Percentiles rank a stretch among this genome's conserved stretches.
These are phyloP conservation scores for Urocitellus parryii DNA, from an alignment of 2,113 vertebrate genomes.

Conservation along the genomic window DNA sequence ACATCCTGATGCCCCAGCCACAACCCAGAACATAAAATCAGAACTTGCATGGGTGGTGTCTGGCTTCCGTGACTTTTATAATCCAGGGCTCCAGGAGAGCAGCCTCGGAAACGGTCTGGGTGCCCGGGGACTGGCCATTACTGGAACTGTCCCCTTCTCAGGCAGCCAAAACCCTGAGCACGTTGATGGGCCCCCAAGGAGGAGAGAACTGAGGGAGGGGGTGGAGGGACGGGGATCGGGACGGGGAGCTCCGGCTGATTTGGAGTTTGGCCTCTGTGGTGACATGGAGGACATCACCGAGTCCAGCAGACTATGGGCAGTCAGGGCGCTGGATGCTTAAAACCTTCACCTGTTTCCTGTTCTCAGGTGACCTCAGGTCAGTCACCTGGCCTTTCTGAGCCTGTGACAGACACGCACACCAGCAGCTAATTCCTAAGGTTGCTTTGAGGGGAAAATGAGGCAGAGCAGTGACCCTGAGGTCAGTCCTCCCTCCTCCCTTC, in stretches of 20 bases:
- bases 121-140: neutral
- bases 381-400: neutral
- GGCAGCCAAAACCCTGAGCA: neutral
- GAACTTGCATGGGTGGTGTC: neutral
- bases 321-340: too few species aligned
- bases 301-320: neutral
- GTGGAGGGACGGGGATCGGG: too few species aligned
- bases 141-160: neutral
- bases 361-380: neutral
- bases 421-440: neutral
- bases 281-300: neutral
- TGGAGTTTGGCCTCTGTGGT: neutral
- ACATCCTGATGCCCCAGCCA: neutral
- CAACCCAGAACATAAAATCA: neutral
- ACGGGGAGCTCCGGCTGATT: neutral
- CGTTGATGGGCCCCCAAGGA: neutral
- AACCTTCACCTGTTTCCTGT: neutral
- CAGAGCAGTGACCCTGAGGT: neutral
- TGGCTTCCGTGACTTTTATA: neutral
- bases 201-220: neutral
- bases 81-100: neutral
- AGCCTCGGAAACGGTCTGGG: neutral
- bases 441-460: neutral
- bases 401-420: neutral
- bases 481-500: neutral